These are phyloP conservation scores for Dryobotodes eremita DNA, from an alignment of 2,888 invertebrate genomes.

Conservation along the genomic window DNA sequence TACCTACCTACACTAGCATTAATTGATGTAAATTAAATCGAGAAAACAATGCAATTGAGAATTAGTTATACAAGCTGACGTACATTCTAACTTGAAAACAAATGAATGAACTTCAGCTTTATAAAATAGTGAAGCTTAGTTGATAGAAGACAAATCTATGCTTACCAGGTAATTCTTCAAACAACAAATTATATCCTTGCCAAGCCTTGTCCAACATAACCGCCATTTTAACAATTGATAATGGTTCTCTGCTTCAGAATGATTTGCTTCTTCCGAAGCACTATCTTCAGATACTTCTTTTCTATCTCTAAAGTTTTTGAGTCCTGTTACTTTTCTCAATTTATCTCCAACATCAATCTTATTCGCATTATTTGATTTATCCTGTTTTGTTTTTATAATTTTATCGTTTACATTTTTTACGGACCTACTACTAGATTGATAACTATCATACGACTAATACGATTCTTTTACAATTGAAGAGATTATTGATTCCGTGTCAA, in stretches of 20 bases:
- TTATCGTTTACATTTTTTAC: slow-evolving; percentile 14
- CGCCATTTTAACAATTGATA: slow-evolving; percentile 77
- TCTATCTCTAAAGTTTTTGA: neutral
- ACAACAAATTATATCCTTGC: slow-evolving; percentile 78
- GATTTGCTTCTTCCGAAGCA: slow-evolving; percentile 1
- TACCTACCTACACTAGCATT: neutral
- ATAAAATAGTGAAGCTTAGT: neutral
- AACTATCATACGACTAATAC: slow-evolving; percentile 42
- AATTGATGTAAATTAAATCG: slow-evolving; percentile 5
- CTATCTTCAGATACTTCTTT: neutral
- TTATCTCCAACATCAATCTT: slow-evolving; percentile 1
- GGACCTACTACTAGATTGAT: slow-evolving; percentile 7
- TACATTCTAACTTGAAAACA: neutral
- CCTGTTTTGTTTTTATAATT: neutral
- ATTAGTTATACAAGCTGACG: neutral
- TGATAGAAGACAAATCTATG: slow-evolving; percentile 5
- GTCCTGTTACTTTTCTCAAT: neutral
- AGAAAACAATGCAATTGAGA: slow-evolving; percentile 9
- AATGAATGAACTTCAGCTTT: neutral
- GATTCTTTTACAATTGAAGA: slow-evolving; percentile 7
- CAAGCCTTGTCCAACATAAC: slow-evolving; percentile 77
- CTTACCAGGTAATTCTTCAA: slow-evolving; percentile 84
- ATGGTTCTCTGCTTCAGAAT: neutral
- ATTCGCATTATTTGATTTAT: slow-evolving; percentile 16
- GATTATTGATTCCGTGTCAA: slow-evolving; percentile 44